Conservation (phyloP, 1,140 invertebrate species). For the Drosophila sechellia region DNA sequence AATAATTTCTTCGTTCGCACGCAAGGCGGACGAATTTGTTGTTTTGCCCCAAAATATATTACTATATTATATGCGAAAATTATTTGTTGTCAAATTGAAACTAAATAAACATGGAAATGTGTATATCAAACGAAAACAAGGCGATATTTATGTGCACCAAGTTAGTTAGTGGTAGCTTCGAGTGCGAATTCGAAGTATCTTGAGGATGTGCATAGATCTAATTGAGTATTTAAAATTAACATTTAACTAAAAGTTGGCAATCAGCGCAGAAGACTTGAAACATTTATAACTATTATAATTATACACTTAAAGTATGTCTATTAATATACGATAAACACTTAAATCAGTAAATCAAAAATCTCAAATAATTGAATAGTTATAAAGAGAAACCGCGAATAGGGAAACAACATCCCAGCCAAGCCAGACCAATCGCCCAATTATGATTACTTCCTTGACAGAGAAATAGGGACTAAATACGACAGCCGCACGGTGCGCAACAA, state of each 20-base stretch:
- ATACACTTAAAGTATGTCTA: constrained; percentile 35
- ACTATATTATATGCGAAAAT: constrained; percentile 35
- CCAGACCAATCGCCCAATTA: constrained; percentile 31
- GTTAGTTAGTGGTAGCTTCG: constrained; percentile 8
- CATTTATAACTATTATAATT: constrained; percentile 52
- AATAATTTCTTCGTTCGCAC: constrained; percentile 37
- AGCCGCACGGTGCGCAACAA: constrained; percentile 4
- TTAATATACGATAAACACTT: constrained; percentile 35
- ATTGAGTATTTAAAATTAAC: constrained; percentile 37
- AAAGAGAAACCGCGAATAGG: constrained; percentile 13
- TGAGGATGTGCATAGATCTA: constrained; percentile 41
- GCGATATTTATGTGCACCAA: constrained; percentile 32
- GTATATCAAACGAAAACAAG: constrained; percentile 27
- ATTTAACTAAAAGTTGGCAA: constrained; percentile 74
- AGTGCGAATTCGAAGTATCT: constrained; percentile 19
- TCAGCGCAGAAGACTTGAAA: constrained; percentile 83
- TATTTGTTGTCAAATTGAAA: constrained; percentile 62
- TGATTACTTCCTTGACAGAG: constrained; percentile 15
- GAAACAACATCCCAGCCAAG: constrained; percentile 8
- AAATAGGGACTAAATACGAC: constrained; percentile 16
- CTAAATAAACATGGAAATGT: constrained; percentile 17
- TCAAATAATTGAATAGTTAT: constrained; percentile 67
- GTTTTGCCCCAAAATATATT: constrained; percentile 16
- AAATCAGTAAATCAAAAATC: constrained; percentile 32
- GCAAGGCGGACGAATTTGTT: constrained; percentile 26